A percentile compares a stretch with the other conserved stretches of the same genome.
phyloP scores from a whole-genome alignment of 2,888 invertebrate species.

The Stratiomys singularior region DNA sequence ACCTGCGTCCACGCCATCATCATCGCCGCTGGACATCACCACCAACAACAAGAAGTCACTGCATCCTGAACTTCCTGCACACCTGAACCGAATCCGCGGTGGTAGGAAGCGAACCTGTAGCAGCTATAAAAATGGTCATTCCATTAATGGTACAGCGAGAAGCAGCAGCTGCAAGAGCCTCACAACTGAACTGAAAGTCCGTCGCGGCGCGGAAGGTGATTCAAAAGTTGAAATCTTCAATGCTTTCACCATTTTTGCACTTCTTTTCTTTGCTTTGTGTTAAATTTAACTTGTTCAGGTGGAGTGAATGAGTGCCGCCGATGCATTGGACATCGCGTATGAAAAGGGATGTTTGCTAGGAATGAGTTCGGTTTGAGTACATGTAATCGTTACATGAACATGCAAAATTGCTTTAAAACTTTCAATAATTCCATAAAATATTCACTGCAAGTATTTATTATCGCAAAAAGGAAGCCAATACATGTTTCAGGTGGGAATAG shows the following conservation, averaged over 20 bases:
- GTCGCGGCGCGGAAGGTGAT: conserved; percentile 48
- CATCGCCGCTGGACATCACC: neutral
- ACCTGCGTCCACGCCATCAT: conserved; percentile 13
- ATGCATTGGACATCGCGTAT: too few species aligned
- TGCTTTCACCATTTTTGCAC: conserved; percentile 14
- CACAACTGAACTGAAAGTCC: conserved; percentile 44
- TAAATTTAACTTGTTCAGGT: neutral
- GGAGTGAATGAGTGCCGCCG: neutral
- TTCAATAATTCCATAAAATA: too few species aligned
- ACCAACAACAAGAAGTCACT: neutral
- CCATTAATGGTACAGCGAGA: neutral
- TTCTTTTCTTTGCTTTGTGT: neutral
- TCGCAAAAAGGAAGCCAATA: too few species aligned
- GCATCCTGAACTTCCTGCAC: conserved; percentile 22
- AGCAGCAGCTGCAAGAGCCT: conserved; percentile 9
- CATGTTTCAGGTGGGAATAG: too few species aligned
- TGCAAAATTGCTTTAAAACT: too few species aligned
- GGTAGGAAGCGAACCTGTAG: neutral
- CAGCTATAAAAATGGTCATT: neutral
- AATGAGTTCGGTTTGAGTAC: too few species aligned
- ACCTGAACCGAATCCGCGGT: conserved; percentile 25
- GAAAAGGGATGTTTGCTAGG: too few species aligned
- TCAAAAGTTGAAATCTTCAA: conserved; percentile 13
- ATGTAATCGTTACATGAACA: too few species aligned
- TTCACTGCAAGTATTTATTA: too few species aligned